Conservation (phyloP, 2,113 vertebrate genomes). For the Centropus bengalensis region DNA sequence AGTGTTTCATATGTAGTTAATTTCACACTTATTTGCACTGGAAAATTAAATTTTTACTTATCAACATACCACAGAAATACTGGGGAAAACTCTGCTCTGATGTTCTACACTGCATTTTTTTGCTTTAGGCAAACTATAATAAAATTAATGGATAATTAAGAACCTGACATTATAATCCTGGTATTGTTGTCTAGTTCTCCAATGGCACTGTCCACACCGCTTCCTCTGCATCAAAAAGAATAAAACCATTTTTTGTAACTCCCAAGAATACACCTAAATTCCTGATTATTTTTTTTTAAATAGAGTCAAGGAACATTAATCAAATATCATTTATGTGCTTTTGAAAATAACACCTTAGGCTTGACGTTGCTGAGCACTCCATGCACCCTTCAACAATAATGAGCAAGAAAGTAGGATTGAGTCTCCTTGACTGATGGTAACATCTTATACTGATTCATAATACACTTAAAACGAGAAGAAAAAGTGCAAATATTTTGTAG, state of each 20-base stretch:
- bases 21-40: constrained; percentile 72
- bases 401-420: not conserved
- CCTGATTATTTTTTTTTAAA: not conserved
- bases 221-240: not conserved
- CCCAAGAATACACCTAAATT: not conserved
- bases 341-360: not conserved
- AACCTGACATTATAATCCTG: constrained; percentile 19
- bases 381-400: not conserved
- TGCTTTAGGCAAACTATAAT: constrained; percentile 50
- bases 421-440: not conserved
- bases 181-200: not conserved
- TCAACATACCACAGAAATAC: constrained; percentile 66
- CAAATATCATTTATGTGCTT: not conserved
- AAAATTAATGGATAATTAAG: constrained; percentile 65
- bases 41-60: constrained; percentile 75
- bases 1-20: constrained; percentile 72
- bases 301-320: not conserved
- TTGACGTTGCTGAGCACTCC: not conserved
- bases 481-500: not conserved
- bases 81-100: constrained; percentile 16
- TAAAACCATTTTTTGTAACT: not conserved
- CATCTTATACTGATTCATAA: not conserved
- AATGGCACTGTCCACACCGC: not conserved
- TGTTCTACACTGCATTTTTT: constrained; percentile 33
- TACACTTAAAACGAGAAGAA: not conserved